Evolutionary conservation across 1,140 invertebrate species (phyloP).

Genomic region (Cataglyphis hispanica): DNA sequence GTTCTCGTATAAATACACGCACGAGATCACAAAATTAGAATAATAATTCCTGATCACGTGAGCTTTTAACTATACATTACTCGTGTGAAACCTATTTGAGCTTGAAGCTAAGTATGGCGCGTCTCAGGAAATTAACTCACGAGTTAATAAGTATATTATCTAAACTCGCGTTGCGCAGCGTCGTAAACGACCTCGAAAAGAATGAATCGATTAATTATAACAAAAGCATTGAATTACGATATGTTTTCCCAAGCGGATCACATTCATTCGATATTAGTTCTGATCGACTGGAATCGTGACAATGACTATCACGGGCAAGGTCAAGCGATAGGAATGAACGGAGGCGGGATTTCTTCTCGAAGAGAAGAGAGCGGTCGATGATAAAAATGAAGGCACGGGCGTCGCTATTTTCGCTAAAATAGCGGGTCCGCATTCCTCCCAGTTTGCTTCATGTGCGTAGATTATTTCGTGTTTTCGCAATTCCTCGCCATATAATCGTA

Average conservation of each 20-base stretch:
- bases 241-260: conserved; percentile 57
- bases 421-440: conserved; percentile 12
- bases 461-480: conserved; percentile 29
- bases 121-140: conserved; percentile 16
- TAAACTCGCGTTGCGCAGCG: conserved; percentile 6
- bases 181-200: conserved; percentile 24
- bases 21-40: not conserved
- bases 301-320: conserved; percentile 66
- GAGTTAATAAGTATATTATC: conserved; percentile 47
- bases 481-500: not conserved
- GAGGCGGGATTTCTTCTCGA: conserved; percentile 11
- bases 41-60: not conserved
- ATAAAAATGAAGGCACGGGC: not conserved
- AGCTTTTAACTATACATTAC: conserved; percentile 2
- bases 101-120: not conserved
- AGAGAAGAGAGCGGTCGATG: not conserved
- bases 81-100: not conserved
- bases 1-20: no score
- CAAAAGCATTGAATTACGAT: not conserved
- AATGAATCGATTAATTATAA: conserved; percentile 20
- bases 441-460: not conserved
- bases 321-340: conserved; percentile 43
- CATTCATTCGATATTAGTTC: conserved; percentile 21
- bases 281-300: conserved; percentile 49
- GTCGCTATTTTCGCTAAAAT: conserved; percentile 33